Evolutionary conservation across 2,888 invertebrate species (phyloP).

Genomic region (Tupiocoris notatus): DNA sequence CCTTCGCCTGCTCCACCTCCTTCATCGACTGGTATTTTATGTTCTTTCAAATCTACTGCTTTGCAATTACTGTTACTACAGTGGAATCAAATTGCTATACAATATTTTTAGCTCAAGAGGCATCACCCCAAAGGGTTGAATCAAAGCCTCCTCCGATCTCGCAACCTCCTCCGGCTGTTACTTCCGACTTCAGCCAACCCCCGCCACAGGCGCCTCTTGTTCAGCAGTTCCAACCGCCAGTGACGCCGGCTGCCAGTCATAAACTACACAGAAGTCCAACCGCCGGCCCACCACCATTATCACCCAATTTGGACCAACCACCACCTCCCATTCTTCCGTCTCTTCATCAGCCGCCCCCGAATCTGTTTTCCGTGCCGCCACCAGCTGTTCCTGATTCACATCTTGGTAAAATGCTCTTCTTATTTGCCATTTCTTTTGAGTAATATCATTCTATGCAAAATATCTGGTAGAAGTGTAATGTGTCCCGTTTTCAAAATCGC

Average conservation of each 20-base stretch:
- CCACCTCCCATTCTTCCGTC: conserved; percentile 35
- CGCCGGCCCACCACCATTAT: conserved; percentile 13
- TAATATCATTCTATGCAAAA: no score
- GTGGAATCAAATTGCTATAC: no score
- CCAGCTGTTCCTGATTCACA: conserved; percentile 18
- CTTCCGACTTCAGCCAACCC: neutral
- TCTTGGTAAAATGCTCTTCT: no score
- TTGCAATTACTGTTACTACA: no score
- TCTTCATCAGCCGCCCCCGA: conserved; percentile 17
- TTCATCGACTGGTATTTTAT: no score
- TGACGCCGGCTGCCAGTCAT: neutral
- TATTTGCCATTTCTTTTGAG: no score
- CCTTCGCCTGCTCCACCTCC: conserved; percentile 16
- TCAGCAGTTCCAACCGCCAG: neutral
- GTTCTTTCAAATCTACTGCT: no score
- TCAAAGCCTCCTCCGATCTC: neutral
- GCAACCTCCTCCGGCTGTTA: neutral
- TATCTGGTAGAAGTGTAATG: no score
- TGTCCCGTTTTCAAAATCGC: no score
- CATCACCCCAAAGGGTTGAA: conserved; percentile 7
- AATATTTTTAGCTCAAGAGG: neutral
- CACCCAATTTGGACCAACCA: conserved; percentile 26
- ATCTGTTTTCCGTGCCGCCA: conserved; percentile 20
- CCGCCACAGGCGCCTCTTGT: neutral
- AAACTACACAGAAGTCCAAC: neutral